Base-by-base conservation (phyloP, 1,140 invertebrate species). In the Caerostris extrusa region DNA sequence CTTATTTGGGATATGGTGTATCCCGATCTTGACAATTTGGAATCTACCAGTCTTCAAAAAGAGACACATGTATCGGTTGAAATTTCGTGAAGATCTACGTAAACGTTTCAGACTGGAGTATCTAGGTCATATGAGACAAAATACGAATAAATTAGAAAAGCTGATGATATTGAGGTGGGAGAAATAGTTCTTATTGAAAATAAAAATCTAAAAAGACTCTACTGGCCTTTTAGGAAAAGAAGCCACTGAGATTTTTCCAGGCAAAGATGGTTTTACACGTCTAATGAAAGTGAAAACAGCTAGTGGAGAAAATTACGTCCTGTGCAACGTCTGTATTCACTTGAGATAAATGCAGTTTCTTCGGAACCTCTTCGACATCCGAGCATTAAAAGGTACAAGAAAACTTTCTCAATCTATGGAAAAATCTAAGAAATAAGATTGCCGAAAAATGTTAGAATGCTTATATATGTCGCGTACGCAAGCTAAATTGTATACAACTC, bases 41-140 rank as follows among this genome's bases (percentile, higher is more conserved):
- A 91, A 17, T 83, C 77, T 81, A 55, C 8, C 19, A 56, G 7
- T 81, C 57, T 71, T 14, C 19, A 53, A 61, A 34, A 61, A 19
- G 56, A 34, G 50, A 5, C 17, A 17, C n/a, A 5, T 69, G 67
- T 69, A n/a, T 19, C 6, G 67, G 19, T 3, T 3, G 14, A 69
- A 69, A 69, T 17, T 69, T 69, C 67, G 7, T 12, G 53, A 93
- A 86, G n/a, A 67, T 8, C 55, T 93, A 3, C 5, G 64, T 7
- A 60, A 56, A 14, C 7, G 81, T 50, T 93, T 86, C 58, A 50
- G 91, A 12, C 19, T 69, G 53, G 61, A 93, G 69, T 93, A 93
- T 55, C 19, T 92, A 4, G 81, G 81, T 34, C 77, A 85, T 14
- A 50, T 91, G 17, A 57, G 83, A 69, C 67, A 19, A 55, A 85